Percentiles rank a stretch among this genome's conserved stretches.
Evolutionary conservation across 2,888 invertebrate genomes (phyloP).

Genomic region (Stenodema calcarata): DNA sequence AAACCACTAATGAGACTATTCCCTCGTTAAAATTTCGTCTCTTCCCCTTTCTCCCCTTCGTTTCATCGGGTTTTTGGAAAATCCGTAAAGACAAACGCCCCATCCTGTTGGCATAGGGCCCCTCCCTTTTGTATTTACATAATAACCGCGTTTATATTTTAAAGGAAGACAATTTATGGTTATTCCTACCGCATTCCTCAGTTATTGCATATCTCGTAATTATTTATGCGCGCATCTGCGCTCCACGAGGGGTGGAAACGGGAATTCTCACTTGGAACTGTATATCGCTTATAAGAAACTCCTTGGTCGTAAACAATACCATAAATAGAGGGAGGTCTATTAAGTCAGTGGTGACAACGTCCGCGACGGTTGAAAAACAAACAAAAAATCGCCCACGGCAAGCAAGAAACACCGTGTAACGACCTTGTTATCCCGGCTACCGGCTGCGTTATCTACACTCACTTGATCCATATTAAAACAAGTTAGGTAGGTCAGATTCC

Average conservation of each 20-base stretch:
- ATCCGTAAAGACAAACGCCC: slow-evolving; percentile 12
- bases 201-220: slow-evolving; percentile 34
- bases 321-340: background rate
- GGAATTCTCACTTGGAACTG: background rate
- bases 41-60: background rate
- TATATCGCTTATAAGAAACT: background rate
- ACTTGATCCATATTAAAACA: background rate
- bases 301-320: slow-evolving; percentile 7
- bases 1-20: slow-evolving; percentile 46
- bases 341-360: background rate
- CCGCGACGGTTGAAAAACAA: background rate
- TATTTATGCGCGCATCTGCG: slow-evolving; percentile 23
- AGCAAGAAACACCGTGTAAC: background rate
- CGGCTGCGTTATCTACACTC: background rate
- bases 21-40: slow-evolving; percentile 44
- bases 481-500: background rate
- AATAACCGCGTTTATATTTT: slow-evolving; percentile 51
- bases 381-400: background rate
- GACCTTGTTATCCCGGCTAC: background rate
- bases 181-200: slow-evolving; percentile 40
- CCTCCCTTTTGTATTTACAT: slow-evolving; percentile 44
- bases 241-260: background rate
- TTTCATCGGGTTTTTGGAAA: slow-evolving; percentile 15
- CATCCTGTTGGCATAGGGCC: background rate
- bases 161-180: slow-evolving; percentile 50